Evolutionary conservation across 2,113 vertebrate genomes (phyloP).

Genomic region (Phodopus roborovskii): DNA sequence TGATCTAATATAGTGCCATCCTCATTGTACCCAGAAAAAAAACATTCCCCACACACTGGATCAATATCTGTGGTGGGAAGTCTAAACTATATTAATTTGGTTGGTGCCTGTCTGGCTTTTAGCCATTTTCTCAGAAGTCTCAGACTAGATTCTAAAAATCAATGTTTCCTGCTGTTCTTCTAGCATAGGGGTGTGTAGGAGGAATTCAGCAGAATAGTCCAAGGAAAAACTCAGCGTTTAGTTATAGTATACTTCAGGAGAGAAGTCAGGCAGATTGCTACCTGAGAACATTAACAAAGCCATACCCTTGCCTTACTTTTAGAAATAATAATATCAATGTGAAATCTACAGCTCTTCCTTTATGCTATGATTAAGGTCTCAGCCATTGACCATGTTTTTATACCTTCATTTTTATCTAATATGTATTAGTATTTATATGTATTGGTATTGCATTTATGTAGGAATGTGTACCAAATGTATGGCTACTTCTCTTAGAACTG

Average conservation of each 20-base stretch:
- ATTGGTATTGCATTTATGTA: background rate
- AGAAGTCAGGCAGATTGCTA: background rate
- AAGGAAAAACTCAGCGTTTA: background rate
- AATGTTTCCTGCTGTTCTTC: background rate
- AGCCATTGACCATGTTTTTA: background rate
- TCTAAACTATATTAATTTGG: slow-evolving; percentile 60
- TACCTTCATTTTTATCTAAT: background rate
- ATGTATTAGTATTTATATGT: background rate
- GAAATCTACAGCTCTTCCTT: background rate
- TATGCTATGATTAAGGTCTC: background rate
- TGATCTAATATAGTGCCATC: slow-evolving; percentile 41
- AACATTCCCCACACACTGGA: slow-evolving; percentile 21
- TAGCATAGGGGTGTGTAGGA: background rate
- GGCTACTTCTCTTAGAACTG: background rate
- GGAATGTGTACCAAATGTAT: background rate
- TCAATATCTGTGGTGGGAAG: slow-evolving; percentile 49
- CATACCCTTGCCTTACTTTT: background rate
- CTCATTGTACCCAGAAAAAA: slow-evolving; percentile 28
- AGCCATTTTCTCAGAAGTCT: slow-evolving; percentile 51
- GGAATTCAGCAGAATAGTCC: background rate
- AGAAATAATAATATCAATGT: background rate
- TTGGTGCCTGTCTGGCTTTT: slow-evolving; percentile 52
- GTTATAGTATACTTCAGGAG: background rate
- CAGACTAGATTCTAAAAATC: slow-evolving; percentile 53
- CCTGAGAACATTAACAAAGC: background rate